Conservation (phyloP, 30 jellyfish, hydroid and myxozoan species). For the Chironex yamaguchii region DNA sequence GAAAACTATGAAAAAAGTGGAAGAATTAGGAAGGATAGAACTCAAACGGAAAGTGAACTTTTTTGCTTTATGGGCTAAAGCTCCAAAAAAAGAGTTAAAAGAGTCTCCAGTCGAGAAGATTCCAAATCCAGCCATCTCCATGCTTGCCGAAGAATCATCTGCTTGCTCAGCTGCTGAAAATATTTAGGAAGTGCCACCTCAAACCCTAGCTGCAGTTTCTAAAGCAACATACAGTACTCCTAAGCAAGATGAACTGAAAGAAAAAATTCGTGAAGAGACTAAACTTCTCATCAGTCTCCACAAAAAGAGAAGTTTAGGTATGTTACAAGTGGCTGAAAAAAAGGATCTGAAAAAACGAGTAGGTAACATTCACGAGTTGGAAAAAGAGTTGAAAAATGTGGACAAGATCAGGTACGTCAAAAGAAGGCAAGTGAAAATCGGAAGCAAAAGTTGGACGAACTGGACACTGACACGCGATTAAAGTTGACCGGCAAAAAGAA, state of each 20-base stretch:
- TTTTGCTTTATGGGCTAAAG: too few species aligned
- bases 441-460: slow-evolving; percentile 9
- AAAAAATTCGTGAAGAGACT: not conserved
- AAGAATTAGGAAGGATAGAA: too few species aligned
- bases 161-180: too few species aligned
- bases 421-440: slow-evolving; percentile 8
- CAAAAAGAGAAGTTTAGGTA: not conserved
- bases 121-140: too few species aligned
- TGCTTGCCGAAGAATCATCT: too few species aligned
- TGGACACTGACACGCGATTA: not conserved
- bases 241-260: slow-evolving; percentile 40
- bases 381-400: slow-evolving; percentile 5
- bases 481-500: slow-evolving; percentile 20
- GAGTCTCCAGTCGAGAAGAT: too few species aligned
- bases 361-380: slow-evolving; percentile 7
- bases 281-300: not conserved
- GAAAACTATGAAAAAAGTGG: too few species aligned
- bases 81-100: too few species aligned
- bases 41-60: too few species aligned
- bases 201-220: too few species aligned
- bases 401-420: slow-evolving; percentile 2
- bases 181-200: too few species aligned
- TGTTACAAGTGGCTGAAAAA: slow-evolving; percentile 3
- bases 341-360: slow-evolving; percentile 9
- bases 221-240: too few species aligned